Base-by-base conservation (phyloP, 1,140 invertebrate genomes). In the Caenorhabditis briggsae region DNA sequence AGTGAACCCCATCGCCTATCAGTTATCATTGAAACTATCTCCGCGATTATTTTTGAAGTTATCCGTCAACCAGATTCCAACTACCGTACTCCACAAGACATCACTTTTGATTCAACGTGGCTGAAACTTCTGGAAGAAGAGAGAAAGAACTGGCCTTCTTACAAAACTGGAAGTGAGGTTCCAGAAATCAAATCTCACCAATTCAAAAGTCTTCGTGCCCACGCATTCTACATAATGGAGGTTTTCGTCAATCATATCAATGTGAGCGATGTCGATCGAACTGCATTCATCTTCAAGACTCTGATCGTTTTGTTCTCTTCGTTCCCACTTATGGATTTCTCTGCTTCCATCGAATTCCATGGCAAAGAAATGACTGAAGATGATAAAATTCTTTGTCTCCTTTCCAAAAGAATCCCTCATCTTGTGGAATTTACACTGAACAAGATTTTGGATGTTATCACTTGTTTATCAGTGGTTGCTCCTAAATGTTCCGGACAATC, bases 1-100 rank as follows among this genome's bases (percentile, higher is more conserved):
- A 78, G 70, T 78, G 70, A 78, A 53, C 70, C 70, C 18, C 70
- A 78, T 23, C 70, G 70, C 9, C 46, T 78, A 9, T 46, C 70
- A 1, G 18, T n/a, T 12, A 48, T 78, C 46, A 78, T 78, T 14
- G 70, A 78, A 78, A 46, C 70, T 2, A 53, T 78, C 33, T 50
- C 70, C n/a, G 11, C 23, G 9, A 12, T 78, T 53, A 41, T 50
- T 25, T 78, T 50, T 23, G 70, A 78, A 50, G n/a, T 78, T 0
- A 78, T 78, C 33, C 70, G 70, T 20, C 43, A n/a, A 78, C 18
- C 70, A 50, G 70, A 78, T 23, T 5, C 18, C 3, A 46, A 78
- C 14, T 78, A 50, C 20, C 70, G 70, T 50, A 50, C 33, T 20
- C 70, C 70, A n/a, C 46, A n/a, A 5, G 18, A 78, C 12, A 78